A percentile compares a stretch with the other conserved stretches of the same genome.
Evolutionary conservation across 1,140 invertebrate genomes (phyloP).

Genomic region (Cherax destructor): DNA sequence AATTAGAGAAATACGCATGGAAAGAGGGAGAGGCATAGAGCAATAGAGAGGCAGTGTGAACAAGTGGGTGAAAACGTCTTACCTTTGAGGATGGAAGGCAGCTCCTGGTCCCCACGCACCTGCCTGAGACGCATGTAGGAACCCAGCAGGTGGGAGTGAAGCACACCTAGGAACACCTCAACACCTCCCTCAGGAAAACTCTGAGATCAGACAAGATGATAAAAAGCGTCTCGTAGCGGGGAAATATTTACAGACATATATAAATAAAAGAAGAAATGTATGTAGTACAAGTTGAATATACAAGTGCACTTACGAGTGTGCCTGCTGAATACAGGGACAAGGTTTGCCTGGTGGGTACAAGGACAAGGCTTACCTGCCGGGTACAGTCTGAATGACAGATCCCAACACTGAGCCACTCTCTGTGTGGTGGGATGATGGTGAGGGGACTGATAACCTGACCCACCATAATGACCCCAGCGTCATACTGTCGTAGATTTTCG

Average conservation of each 20-base stretch:
- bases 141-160: constrained; percentile 80
- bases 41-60: no score
- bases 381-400: constrained; percentile 89
- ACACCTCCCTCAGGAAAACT: constrained; percentile 76
- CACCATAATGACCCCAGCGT: constrained; percentile 81
- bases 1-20: no score
- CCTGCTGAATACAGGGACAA: no score
- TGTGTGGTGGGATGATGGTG: constrained; percentile 86
- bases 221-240: no score
- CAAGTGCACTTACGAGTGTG: no score
- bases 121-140: constrained; percentile 32
- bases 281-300: no score
- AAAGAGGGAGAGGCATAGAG: no score
- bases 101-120: constrained; percentile 70
- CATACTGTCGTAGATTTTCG: constrained; percentile 77
- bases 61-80: not conserved
- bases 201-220: not conserved
- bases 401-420: constrained; percentile 83
- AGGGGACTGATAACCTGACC: constrained; percentile 88
- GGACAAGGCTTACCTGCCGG: constrained; percentile 74
- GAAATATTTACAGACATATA: no score
- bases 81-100: constrained; percentile 65
- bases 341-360: not conserved
- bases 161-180: constrained; percentile 83
- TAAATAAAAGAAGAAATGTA: no score